Conservation (phyloP, 2,113 vertebrate species). For the Zosterops japonicus region DNA sequence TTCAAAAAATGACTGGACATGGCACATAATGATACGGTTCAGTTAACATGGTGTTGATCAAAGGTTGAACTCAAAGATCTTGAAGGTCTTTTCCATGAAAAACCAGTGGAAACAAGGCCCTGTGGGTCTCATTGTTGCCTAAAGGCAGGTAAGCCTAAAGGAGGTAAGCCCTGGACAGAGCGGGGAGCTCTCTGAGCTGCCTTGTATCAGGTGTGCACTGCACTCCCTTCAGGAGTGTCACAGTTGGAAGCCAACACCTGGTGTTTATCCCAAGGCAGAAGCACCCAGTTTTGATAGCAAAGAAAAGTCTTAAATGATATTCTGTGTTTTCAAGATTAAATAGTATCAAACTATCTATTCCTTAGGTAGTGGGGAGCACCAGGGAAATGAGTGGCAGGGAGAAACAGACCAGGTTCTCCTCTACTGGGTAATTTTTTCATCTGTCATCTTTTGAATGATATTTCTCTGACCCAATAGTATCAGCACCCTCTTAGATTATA, state of each 20-base stretch:
- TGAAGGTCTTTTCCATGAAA: neutral
- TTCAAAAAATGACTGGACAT: neutral
- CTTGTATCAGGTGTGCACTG: neutral
- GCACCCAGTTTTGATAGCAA: neutral
- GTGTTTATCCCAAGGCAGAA: neutral
- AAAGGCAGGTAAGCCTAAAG: neutral
- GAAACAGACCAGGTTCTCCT: neutral
- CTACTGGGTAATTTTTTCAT: neutral
- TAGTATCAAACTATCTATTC: neutral
- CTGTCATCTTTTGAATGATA: neutral
- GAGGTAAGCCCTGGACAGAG: accelerated
- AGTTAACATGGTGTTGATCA: neutral
- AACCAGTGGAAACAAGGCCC: neutral
- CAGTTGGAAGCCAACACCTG: neutral
- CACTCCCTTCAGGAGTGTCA: neutral
- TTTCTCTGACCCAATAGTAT: neutral
- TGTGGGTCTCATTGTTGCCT: neutral
- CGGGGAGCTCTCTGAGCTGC: neutral
- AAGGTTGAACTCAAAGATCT: neutral
- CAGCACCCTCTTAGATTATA: neutral
- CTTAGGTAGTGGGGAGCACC: neutral
- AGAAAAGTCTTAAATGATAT: neutral
- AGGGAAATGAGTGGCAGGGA: neutral
- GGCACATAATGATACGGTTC: neutral
- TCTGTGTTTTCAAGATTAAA: neutral